phyloP scores from a whole-genome alignment of 2,797 vertebrate genomes.

The Acomys russatus region DNA sequence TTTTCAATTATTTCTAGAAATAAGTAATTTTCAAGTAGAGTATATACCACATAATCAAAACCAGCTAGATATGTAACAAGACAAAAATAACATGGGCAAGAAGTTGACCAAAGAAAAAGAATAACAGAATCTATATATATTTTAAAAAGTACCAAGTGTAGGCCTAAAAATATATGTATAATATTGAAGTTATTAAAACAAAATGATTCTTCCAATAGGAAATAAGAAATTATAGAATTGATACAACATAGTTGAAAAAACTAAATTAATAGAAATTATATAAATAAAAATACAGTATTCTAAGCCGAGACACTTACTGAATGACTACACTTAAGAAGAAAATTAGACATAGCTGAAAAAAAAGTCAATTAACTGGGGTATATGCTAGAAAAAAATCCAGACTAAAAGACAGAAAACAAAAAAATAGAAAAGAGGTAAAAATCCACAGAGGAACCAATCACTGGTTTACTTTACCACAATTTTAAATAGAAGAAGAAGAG shows the following conservation, averaged over 20 bases:
- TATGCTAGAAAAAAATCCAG: not conserved
- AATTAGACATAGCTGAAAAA: constrained; percentile 60
- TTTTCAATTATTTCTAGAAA: constrained; percentile 18
- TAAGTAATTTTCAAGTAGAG: not conserved
- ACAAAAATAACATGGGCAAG: not conserved
- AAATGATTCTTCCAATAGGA: constrained; percentile 13
- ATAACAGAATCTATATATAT: not conserved
- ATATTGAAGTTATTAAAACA: constrained; percentile 53
- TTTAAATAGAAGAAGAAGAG: not conserved
- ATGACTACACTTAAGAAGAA: not conserved
- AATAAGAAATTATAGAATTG: constrained; percentile 35
- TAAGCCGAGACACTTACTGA: not conserved
- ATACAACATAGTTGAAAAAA: not conserved
- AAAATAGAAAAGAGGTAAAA: not conserved
- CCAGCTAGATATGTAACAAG: not conserved
- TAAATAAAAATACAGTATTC: not conserved
- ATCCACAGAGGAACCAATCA: constrained; percentile 8
- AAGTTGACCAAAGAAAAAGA: not conserved
- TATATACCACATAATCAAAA: not conserved
- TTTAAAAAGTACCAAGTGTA: not conserved
- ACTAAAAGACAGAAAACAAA: not conserved
- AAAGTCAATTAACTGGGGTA: constrained; percentile 34
- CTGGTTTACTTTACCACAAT: not conserved
- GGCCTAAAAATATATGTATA: not conserved
- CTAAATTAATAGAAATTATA: not conserved